Base-by-base conservation (phyloP, 37 sponge, comb jelly and placozoan species). In the Oopsacas minuta region DNA sequence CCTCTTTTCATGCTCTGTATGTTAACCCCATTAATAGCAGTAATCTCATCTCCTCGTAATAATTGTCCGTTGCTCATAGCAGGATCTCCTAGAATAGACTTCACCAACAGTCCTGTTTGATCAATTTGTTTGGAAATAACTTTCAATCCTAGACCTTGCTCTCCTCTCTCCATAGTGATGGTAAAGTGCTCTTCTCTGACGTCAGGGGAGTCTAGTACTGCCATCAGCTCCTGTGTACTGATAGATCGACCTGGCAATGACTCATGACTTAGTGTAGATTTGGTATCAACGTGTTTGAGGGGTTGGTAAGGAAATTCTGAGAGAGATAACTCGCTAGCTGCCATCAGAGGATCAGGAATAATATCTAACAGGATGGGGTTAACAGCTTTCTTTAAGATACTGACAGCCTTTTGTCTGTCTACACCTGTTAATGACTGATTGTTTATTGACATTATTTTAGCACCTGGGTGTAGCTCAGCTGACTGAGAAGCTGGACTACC, bases 261-360 rank as follows among this genome's bases (percentile, higher is more conserved):
- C 75, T 61, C 75, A 3, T 61, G 75, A n/a, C 75, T 61, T 3
- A 61, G 75, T 3, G 75, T 61, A 34, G 75, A 25, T 25, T 12
- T n/a, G 30, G 75, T 61, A 12, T n/a, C 75, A 3, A 61, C 75
- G 30, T n/a, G 75, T 61, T 61, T 61, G 17, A 61, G 75, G 30
- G 75, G 75, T 3, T 25, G 20, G 28, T 3, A 32, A 25, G 5
- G 32, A 3, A 3, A 20, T 7, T 3, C 17, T 3, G 75, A 34
- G 5, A n/a, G 75, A 3, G 75, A n/a, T 34, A 61, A 12, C 75
- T 61, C 75, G 75, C 75, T 61, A 61, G 75, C 1, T 34, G 28
- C 75, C 75, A 61, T 61, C 32, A 61, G 75, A 61, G 75, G 75
- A n/a, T 61, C 75, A 25, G 75, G 75, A 3, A 61, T 61, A 3